These are phyloP conservation scores for Apoda limacodes DNA, from an alignment of 2,888 invertebrate genomes.

Conservation along the genomic window DNA sequence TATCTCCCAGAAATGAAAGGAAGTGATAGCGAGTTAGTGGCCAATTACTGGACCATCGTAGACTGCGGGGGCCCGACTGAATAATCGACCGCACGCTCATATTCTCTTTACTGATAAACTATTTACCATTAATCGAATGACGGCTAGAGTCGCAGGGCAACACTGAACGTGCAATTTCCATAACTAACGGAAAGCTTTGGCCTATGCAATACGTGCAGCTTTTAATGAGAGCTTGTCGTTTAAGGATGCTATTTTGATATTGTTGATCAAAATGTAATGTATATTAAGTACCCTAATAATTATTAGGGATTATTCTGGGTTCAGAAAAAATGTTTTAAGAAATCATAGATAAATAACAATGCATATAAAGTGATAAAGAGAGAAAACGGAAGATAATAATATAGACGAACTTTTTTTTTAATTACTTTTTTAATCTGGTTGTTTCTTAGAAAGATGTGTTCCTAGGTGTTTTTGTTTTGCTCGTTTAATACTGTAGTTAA, in stretches of 20 bases:
- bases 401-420: too few species aligned
- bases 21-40: constrained; percentile 57
- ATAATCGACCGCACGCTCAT: constrained; percentile 60
- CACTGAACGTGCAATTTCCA: constrained; percentile 38
- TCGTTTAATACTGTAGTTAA: too few species aligned
- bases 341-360: too few species aligned
- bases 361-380: too few species aligned
- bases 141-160: constrained; percentile 30
- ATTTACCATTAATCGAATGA: constrained; percentile 49
- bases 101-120: constrained; percentile 51
- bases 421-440: too few species aligned
- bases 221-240: constrained; percentile 52
- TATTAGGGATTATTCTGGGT: too few species aligned
- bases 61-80: constrained; percentile 50
- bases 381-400: too few species aligned
- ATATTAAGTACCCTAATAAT: too few species aligned
- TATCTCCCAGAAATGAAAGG: constrained; percentile 62
- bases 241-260: constrained; percentile 54
- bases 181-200: constrained; percentile 40
- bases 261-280: constrained; percentile 49
- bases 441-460: too few species aligned
- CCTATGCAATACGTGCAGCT: constrained; percentile 39
- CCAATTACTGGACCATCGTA: constrained; percentile 51
- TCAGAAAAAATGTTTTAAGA: too few species aligned
- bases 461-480: too few species aligned